These are phyloP conservation scores for Hydroisotoma schaefferi DNA, from an alignment of 2,888 invertebrate species.

Conservation along the genomic window DNA sequence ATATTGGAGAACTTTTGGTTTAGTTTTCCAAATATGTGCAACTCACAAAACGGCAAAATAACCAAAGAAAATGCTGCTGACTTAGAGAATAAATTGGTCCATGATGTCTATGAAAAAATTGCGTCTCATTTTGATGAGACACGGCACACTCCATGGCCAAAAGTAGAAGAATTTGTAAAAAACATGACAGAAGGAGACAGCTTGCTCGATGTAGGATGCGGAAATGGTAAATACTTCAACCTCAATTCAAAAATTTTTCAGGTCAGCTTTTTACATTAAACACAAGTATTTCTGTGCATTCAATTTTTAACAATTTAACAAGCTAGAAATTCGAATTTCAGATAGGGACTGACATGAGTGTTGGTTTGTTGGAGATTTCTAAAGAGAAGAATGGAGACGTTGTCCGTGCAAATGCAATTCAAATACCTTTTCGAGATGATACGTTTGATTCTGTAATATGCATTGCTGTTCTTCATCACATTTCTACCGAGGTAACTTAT, in stretches of 20 bases:
- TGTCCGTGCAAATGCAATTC: slow-evolving; percentile 71
- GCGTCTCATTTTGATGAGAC: slow-evolving; percentile 93
- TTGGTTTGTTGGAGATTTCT: slow-evolving; percentile 66
- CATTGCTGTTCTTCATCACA: slow-evolving; percentile 95
- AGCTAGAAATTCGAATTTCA: slow-evolving; percentile 51
- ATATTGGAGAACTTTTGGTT: slow-evolving; percentile 17
- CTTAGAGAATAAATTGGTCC: slow-evolving; percentile 73
- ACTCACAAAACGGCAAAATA: slow-evolving; percentile 56
- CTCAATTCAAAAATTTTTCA: slow-evolving; percentile 60
- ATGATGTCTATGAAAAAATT: slow-evolving; percentile 88
- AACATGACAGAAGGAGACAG: slow-evolving; percentile 65
- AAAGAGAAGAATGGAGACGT: slow-evolving; percentile 62
- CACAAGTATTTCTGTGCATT: background rate
- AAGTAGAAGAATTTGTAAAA: slow-evolving; percentile 73
- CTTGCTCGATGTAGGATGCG: slow-evolving; percentile 90
- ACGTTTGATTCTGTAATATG: slow-evolving; percentile 80
- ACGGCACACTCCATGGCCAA: slow-evolving; percentile 90
- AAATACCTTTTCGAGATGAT: slow-evolving; percentile 65
- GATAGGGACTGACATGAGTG: slow-evolving; percentile 79
- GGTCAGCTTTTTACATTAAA: slow-evolving; percentile 54
- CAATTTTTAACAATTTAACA: background rate
- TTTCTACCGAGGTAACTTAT: slow-evolving; percentile 67
- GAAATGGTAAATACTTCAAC: slow-evolving; percentile 94
- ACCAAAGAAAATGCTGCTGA: slow-evolving; percentile 59
- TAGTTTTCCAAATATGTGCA: slow-evolving; percentile 64